Evolutionary conservation across 2,797 vertebrate species (phyloP).

Genomic region (Diplodus sargus): DNA sequence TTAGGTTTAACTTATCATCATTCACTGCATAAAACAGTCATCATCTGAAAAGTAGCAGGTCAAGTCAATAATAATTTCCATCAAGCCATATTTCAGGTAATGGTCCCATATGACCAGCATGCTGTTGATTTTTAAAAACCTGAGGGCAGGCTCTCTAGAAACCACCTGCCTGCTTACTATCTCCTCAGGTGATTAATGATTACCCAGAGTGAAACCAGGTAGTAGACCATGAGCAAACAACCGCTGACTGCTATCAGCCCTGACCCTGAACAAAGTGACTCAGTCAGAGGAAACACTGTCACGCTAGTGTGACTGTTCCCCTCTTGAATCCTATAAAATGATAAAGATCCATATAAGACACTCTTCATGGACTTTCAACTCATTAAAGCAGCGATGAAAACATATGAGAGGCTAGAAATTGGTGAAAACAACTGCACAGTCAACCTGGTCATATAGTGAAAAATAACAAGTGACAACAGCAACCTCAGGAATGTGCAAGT

Average conservation of each 20-base stretch:
- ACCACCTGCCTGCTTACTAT: conserved; percentile 61
- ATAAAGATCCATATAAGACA: conserved; percentile 21
- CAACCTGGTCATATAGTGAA: not conserved
- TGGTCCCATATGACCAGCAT: not conserved
- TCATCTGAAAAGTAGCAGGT: conserved; percentile 41
- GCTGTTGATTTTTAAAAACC: conserved; percentile 60
- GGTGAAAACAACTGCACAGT: not conserved
- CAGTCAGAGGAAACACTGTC: conserved; percentile 36
- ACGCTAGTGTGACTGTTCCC: conserved; percentile 6
- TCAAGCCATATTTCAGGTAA: conserved; percentile 36
- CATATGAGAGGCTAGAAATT: conserved; percentile 24
- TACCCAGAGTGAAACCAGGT: conserved; percentile 84
- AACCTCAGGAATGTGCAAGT: conserved; percentile 9
- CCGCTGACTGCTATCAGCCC: conserved; percentile 66
- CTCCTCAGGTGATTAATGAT: conserved; percentile 82
- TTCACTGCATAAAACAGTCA: conserved; percentile 10
- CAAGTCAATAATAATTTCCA: conserved; percentile 59
- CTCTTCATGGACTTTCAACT: conserved; percentile 61
- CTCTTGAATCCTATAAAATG: conserved; percentile 22
- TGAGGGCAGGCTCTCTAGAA: conserved; percentile 60
- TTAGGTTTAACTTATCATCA: not conserved
- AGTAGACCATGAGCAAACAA: conserved; percentile 74
- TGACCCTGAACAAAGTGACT: conserved; percentile 74
- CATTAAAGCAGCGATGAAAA: conserved; percentile 37
- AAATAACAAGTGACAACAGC: conserved; percentile 16